Base-by-base conservation (phyloP, 2,888 invertebrate genomes). In the Acanthosepion esculentum region DNA sequence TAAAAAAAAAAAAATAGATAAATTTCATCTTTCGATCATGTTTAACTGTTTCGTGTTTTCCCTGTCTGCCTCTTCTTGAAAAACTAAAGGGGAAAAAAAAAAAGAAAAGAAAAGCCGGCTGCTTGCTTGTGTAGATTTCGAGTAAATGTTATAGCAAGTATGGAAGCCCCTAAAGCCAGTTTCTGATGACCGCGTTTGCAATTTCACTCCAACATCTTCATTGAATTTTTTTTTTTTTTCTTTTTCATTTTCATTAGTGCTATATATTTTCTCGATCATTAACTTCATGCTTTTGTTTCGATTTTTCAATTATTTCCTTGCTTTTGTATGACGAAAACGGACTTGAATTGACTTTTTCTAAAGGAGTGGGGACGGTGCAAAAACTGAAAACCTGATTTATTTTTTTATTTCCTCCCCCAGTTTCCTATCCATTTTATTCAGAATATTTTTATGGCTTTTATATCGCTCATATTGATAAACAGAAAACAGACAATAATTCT, bases 101-200 rank as follows among this genome's bases (percentile, higher is more conserved):
- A 41, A 41, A 2, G 2, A 41, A 41, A 41, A 7, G 20, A 78
- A 78, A 78, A 78, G 78, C 78, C 78, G 78, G 78, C 15, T 92
- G 48, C 48, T 50, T 26, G 41, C 92, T 29, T 50, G 92, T 50
- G 48, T 48, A 8, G 48, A 48, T 50, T 26, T 48, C 48, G 0
- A 29, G 15, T 92, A 48, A 48, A 64, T 33, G 18, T 94, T 55
- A 48, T 48, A n/a, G 33, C 26, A 94, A 64, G 48, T 64, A 64
- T 33, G 94, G 94, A 64, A 94, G 94, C 18, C 59, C n/a, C 59
- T 64, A 64, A 94, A 41, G 53, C 64, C 59, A 48, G 48, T 94
- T 94, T 94, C 55, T 64, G 55, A 29, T 48, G 94, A 23, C 33
- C 94, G 94, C 48, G 55, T 55, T 94, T 94, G 59, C 64, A 94